A percentile compares a stretch with the other conserved stretches of the same genome.
These are phyloP conservation scores for Myiopsitta monachus DNA, from an alignment of 2,113 vertebrate species.

Conservation along the genomic window DNA sequence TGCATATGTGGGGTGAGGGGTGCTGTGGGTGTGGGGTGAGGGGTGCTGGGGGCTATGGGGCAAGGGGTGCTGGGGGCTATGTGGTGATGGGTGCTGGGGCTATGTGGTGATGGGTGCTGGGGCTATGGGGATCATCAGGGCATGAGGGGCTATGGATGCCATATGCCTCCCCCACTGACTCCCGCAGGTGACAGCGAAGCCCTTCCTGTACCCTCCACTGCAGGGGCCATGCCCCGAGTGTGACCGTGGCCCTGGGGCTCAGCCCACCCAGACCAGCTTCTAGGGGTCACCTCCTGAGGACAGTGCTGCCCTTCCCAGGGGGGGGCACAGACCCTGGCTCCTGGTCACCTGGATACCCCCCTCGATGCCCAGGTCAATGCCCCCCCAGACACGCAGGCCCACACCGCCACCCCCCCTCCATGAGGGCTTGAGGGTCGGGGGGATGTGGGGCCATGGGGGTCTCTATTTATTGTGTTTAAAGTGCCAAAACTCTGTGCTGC, in stretches of 20 bases:
- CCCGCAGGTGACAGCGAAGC: not conserved
- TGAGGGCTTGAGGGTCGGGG: not conserved
- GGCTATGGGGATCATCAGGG: not conserved
- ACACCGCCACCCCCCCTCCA: not conserved
- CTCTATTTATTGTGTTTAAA: not conserved
- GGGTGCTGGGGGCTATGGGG: too few relatives aligned
- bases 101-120: not conserved
- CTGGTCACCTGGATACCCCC: accelerated
- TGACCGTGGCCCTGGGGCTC: not conserved
- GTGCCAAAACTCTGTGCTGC: not conserved
- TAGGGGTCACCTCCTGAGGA: not conserved
- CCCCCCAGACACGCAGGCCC: not conserved
- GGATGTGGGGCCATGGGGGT: not conserved
- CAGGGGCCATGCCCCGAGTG: not conserved
- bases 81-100: not conserved
- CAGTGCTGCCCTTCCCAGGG: accelerated
- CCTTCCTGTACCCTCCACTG: not conserved
- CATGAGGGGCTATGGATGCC: not conserved
- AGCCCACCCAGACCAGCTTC: not conserved
- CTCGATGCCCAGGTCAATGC: not conserved
- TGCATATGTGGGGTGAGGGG: too few relatives aligned
- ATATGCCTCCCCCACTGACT: not conserved
- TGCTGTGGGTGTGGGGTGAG: not conserved
- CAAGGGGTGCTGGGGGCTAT: not conserved
- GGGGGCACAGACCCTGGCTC: not conserved